Conservation (phyloP, 2,797 vertebrate genomes). For the Philypnodon macrostomus region DNA sequence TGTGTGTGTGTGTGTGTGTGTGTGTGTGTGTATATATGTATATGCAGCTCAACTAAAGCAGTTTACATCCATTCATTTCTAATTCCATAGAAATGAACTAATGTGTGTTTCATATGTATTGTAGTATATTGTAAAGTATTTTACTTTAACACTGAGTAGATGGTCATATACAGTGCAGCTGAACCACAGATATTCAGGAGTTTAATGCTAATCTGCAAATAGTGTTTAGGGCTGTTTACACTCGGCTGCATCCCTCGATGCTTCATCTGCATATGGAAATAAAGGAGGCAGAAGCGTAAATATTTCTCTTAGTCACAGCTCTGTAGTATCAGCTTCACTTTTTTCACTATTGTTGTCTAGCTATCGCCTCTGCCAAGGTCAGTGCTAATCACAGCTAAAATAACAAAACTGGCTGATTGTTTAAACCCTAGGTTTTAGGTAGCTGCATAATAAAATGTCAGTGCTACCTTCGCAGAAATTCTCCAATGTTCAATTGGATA, state of each 20-base stretch:
- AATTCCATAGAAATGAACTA: no score
- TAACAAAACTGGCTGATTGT: conserved; percentile 58
- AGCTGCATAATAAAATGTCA: conserved; percentile 58
- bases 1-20: no score
- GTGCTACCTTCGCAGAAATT: conserved; percentile 49
- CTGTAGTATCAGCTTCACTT: conserved; percentile 34
- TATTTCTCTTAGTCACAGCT: conserved; percentile 58
- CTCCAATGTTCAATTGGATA: conserved; percentile 57
- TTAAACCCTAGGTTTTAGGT: conserved; percentile 37
- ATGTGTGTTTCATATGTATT: no score
- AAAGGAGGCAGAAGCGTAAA: conserved; percentile 52
- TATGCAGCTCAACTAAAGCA: no score
- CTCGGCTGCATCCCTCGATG: conserved; percentile 41
- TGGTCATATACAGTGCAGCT: conserved; percentile 20
- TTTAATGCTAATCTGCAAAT: conserved; percentile 55
- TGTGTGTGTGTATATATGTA: no score
- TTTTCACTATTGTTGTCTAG: conserved; percentile 43
- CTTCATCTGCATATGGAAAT: conserved; percentile 65
- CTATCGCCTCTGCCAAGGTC: conserved; percentile 64
- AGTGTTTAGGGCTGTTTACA: conserved; percentile 54
- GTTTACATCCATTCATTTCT: no score
- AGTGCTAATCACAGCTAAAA: conserved; percentile 59
- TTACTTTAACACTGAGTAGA: conserved; percentile 16
- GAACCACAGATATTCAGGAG: conserved; percentile 30
- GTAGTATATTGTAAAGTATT: no score